Conservation (phyloP, 2,888 invertebrate genomes). For the Chydorus sphaericus region DNA sequence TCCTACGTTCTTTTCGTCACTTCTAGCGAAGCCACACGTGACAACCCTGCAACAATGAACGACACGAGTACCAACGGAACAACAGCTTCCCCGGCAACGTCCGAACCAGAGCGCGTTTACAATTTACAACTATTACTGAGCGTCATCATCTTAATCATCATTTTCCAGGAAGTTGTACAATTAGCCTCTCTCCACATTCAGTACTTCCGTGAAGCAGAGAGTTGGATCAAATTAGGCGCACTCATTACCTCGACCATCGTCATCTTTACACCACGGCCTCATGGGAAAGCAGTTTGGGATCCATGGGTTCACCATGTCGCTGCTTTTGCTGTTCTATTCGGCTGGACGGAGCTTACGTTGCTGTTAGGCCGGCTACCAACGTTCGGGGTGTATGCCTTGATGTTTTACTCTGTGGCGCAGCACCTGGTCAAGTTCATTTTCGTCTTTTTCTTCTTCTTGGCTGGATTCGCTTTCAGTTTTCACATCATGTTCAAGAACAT, state of each 20-base stretch:
- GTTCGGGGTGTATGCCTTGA: slow-evolving; percentile 42
- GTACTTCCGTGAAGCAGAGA: slow-evolving; percentile 39
- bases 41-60: background rate
- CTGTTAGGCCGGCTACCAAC: slow-evolving; percentile 40
- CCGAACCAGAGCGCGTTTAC: background rate
- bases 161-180: slow-evolving; percentile 36
- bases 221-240: slow-evolving; percentile 34
- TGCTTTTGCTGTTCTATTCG: slow-evolving; percentile 36
- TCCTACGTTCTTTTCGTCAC: slow-evolving; percentile 31
- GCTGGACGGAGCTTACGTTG: slow-evolving; percentile 43
- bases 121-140: background rate
- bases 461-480: slow-evolving; percentile 41
- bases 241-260: slow-evolving; percentile 35
- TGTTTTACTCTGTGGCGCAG: slow-evolving; percentile 43
- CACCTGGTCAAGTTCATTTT: slow-evolving; percentile 38
- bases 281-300: slow-evolving; percentile 26
- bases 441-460: slow-evolving; percentile 33
- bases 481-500: slow-evolving; percentile 41
- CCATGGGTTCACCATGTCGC: slow-evolving; percentile 34
- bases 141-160: slow-evolving; percentile 9
- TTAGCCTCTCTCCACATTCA: slow-evolving; percentile 36
- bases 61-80: background rate
- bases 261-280: slow-evolving; percentile 18
- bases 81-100: background rate
- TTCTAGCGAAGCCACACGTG: slow-evolving; percentile 5